Conservation (phyloP, 2,113 vertebrate genomes). For the Pterocles gutturalis region DNA sequence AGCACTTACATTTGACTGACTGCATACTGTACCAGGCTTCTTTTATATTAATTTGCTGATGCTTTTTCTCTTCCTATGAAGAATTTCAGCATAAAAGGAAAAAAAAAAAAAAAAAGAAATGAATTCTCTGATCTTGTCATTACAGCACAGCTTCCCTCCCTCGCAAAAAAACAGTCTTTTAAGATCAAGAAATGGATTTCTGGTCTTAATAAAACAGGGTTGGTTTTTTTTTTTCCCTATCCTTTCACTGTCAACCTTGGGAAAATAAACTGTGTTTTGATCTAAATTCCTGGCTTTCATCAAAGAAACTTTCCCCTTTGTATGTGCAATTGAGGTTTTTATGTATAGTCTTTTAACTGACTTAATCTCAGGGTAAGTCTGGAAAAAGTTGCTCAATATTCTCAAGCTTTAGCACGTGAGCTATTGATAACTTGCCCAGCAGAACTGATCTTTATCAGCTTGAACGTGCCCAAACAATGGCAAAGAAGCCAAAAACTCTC, state of each 20-base stretch:
- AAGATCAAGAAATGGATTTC: conserved; percentile 41
- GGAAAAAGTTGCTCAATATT: conserved; percentile 44
- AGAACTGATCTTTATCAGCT: conserved; percentile 37
- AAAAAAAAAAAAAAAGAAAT: background rate
- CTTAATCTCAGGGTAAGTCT: conserved; percentile 6
- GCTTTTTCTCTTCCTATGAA: background rate
- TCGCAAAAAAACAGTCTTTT: background rate
- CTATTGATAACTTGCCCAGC: conserved; percentile 46
- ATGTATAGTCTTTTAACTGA: conserved; percentile 15
- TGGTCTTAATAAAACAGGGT: conserved; percentile 14
- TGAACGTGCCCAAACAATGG: conserved; percentile 26
- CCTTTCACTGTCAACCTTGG: conserved; percentile 19
- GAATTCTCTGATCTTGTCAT: background rate
- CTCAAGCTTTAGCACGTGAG: conserved; percentile 23
- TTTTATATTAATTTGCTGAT: conserved; percentile 6
- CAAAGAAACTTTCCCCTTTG: conserved; percentile 39
- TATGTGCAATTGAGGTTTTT: conserved; percentile 7
- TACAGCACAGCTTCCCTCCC: background rate
- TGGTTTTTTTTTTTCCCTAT: background rate
- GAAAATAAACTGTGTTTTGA: conserved; percentile 56
- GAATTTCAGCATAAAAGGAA: background rate
- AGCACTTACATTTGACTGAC: background rate
- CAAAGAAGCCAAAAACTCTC: conserved; percentile 56
- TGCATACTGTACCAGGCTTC: background rate
- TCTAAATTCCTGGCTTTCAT: conserved; percentile 56